Base-by-base conservation (phyloP, 1,140 invertebrate species). In the Littorina saxatilis region DNA sequence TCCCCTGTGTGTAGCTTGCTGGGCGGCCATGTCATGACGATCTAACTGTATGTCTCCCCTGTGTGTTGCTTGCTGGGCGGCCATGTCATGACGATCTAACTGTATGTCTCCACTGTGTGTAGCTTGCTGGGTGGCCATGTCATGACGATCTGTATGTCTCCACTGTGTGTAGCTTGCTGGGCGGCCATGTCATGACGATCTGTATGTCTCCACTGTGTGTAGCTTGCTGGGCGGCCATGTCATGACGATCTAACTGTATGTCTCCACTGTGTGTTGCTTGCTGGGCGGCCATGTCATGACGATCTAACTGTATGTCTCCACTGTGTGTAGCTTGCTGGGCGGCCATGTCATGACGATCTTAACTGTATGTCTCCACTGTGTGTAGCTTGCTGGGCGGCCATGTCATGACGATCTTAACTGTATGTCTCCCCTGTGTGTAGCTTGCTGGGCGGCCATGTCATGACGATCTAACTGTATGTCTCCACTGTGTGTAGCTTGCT, bases 41-140 rank as follows among this genome's bases (percentile, higher is more conserved):
- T 58, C 47, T n/a, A 15, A n/a, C n/a, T 20, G 55, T 5, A n/a
- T 58, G 55, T 58, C 17, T 15, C 23, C n/a, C 7, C 5, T 58
- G 55, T 1, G 55, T 58, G 55, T 1, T 23, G 17, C 17, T 47
- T 47, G 5, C 43, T 47, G 43, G 43, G 43, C 17, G 43, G 43
- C 17, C 43, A 47, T 47, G 43, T 47, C 7, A 47, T 47, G 43
- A 17, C 17, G 7, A 47, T 47, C n/a, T 47, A 5, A 47, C 43
- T 9, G 43, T 47, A 17, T 47, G 43, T 47, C 17, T 47, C 7
- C 17, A 17, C 17, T 47, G 17, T 47, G 43, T 17, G n/a, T 61
- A 7, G 98, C 58, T 93, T 99, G 52, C 90, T 99, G 3, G 98
- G 97, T 63, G 97, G 96, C n/a, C 98, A 99, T 92, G 96, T 99